Evolutionary conservation across 1,140 invertebrate genomes (phyloP).

Genomic region (Macrobrachium rosenbergii): DNA sequence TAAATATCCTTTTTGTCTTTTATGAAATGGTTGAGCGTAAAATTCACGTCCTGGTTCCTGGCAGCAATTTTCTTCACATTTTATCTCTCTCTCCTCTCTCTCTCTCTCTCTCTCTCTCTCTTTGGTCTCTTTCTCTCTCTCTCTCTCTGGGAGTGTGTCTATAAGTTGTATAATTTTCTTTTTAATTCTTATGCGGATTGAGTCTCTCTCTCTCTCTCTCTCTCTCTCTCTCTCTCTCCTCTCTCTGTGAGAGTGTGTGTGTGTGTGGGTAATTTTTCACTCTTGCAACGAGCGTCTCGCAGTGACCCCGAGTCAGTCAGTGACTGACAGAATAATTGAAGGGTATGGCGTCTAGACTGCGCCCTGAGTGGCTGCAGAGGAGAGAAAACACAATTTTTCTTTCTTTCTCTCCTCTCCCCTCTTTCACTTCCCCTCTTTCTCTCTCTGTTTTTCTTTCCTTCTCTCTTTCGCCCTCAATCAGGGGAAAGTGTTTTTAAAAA

Average conservation of each 20-base stretch:
- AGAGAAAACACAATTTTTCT: neutral
- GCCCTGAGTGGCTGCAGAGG: neutral
- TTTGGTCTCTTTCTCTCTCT: neutral
- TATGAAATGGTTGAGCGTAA: neutral
- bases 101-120: slow-evolving; percentile 3
- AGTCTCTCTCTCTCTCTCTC: neutral
- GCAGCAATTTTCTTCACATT: neutral
- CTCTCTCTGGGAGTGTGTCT: too few species aligned
- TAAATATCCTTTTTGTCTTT: neutral
- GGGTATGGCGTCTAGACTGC: neutral
- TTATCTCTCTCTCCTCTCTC: neutral
- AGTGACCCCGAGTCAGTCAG: too few species aligned
- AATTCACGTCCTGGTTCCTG: too few species aligned
- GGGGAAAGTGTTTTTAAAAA: neutral
- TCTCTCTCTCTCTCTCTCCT: neutral
- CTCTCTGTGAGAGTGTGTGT: too few species aligned
- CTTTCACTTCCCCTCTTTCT: neutral
- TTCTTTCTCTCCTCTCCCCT: neutral
- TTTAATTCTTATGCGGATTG: too few species aligned
- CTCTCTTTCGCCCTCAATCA: neutral
- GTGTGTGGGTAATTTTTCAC: too few species aligned
- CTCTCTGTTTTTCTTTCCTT: neutral
- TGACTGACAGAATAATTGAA: neutral
- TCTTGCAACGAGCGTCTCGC: too few species aligned
- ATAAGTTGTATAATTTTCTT: too few species aligned